Evolutionary conservation across 1,140 invertebrate genomes (phyloP), one percentile per base, ranked within the genome.

Genomic region (Calephelis virginiensis): DNA sequence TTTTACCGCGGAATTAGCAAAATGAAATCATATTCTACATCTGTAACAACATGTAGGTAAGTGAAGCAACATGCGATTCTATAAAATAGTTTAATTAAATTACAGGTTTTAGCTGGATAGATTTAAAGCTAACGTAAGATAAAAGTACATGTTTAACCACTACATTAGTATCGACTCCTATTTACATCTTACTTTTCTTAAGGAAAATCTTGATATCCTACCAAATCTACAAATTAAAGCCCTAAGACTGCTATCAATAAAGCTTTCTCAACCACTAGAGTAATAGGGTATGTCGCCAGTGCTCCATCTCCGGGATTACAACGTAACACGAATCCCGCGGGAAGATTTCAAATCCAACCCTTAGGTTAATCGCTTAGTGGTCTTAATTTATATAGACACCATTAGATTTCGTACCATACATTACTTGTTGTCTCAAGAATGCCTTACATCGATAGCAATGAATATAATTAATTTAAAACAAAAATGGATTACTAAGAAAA

Each of bases 291-390:
- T 69, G 69, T 69, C 78, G 75, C 76, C 76, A 75, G 69, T 76
- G 74, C 78, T 87, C 80, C 73, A 80, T 87, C 85, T 84, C 76
- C 69, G 67, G 83, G 81, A 82, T 87, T 84, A 85, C 70, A 69
- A 70, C 72, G 76, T 77, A 75, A 77, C 72, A 80, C 53, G 79
- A 82, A 79, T 78, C 81, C 76, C 81, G 83, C 67, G 81, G 75
- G 69, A 78, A 78, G 80, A 81, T 84, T 83, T 80, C 81, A 81
- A 82, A 85, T 77, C 68, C 77, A 77, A 86, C 83, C 84, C 85
- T 81, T 79, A 76, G 67, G 71, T 69, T 84, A 83, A 82, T 86
- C 75, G 72, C 71, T 69, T 61, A 67, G 69, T 66, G 77, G 73
- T 78, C 67, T 61, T 62, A 62, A 62, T 61, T 61, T 45, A 53